Conservation (phyloP, 2,113 vertebrate genomes). For the Triplophysa siluroides region DNA sequence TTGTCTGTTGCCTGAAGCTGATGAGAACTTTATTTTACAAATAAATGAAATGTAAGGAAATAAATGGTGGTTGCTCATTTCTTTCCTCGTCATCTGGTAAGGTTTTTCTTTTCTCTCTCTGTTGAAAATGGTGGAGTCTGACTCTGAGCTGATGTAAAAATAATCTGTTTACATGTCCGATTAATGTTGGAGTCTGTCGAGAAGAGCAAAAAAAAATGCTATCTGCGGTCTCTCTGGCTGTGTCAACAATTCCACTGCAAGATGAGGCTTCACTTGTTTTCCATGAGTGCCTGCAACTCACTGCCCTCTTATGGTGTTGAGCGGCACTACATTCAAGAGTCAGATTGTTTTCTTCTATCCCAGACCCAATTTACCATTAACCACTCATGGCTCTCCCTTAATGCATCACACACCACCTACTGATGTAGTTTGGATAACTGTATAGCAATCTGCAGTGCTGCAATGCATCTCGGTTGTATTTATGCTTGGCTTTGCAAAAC, state of each 20-base stretch:
- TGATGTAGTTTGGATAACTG: neutral
- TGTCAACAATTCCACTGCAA: constrained; percentile 10
- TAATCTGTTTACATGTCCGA: constrained; percentile 30
- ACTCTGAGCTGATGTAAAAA: neutral
- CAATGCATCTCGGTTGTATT: neutral
- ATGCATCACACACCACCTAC: constrained; percentile 1
- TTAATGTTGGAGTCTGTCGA: constrained; percentile 15
- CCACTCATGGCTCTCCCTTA: neutral
- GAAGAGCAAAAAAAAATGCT: neutral
- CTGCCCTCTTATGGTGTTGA: constrained; percentile 36
- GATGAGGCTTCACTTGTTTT: neutral
- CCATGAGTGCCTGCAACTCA: neutral
- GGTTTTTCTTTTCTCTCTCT: neutral
- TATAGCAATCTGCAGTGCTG: neutral
- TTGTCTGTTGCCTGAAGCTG: constrained; percentile 1
- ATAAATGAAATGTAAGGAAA: too few species aligned
- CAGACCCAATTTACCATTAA: neutral
- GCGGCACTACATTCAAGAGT: neutral
- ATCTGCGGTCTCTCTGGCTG: neutral
- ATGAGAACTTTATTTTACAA: constrained; percentile 33
- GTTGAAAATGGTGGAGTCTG: neutral
- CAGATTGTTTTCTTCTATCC: neutral
- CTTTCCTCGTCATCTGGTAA: neutral
- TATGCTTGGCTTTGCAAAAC: constrained; percentile 6
- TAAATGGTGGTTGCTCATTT: constrained; percentile 30